Evolutionary conservation across 2,113 vertebrate species (phyloP), one percentile per base, ranked within the genome.

Genomic region (Orcinus orca): DNA sequence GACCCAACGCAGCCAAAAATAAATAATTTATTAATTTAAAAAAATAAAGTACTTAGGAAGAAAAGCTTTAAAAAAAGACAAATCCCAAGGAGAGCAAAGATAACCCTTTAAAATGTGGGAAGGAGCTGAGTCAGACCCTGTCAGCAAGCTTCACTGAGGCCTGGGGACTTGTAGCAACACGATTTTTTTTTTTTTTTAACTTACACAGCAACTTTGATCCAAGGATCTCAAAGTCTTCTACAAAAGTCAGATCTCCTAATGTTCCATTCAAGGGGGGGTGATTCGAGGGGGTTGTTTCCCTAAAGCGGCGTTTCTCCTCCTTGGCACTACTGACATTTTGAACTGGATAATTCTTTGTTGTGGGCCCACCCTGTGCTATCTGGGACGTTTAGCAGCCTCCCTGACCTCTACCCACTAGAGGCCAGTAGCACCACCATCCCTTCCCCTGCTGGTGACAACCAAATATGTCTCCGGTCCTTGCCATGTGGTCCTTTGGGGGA

Each of bases 111-210:
- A 93, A 95, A 81, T 84, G 25, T 83, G 50, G 55, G 76, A 95
- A 95, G 41, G 4, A 67, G 95, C 96, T 98, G 97, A 97, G 88
- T 98, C 97, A 97, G 96, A 76, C 70, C 31, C 53, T 89, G 79
- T 93, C 87, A 82, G 93, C 93, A 88, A 90, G 26, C 68, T 79
- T 89, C 87, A 15, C 33, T 31, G 68, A 86, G 47, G 44, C 55
- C 74, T 50, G 12, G 38, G 8, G 88, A 76, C 96, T 80, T 95
- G 98, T 63, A 96, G 58, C 53, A 92, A 90, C 97, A 97, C 0
- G 95, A 93, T 25, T 77, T 84, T 68, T 73, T 13, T 73, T 13
- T 47, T 47, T 88, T 60, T 36, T 77, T 13, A 58, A 95, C 18
- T 21, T 79, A 88, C 83, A 90, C n/a, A 77, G 92, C 89, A 97